Percentiles rank a stretch among this genome's conserved stretches.
phyloP scores from a whole-genome alignment of 2,113 vertebrate genomes.

The Python bivittatus region DNA sequence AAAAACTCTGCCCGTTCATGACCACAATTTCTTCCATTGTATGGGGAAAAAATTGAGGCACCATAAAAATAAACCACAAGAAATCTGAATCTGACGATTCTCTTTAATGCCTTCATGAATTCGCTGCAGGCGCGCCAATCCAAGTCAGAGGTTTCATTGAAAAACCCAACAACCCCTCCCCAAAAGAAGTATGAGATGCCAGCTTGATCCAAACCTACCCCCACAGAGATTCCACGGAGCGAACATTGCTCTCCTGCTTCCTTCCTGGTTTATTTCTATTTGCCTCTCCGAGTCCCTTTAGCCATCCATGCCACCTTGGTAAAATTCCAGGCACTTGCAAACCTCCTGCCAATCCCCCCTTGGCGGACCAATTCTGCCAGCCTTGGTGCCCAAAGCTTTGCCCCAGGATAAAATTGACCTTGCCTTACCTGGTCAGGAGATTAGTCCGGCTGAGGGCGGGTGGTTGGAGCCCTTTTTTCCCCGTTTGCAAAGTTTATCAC shows the following conservation, averaged over 20 bases:
- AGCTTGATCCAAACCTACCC: neutral
- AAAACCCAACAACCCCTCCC: neutral
- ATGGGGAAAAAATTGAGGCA: no score
- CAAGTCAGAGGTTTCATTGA: neutral
- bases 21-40: neutral
- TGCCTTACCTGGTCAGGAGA: constrained; percentile 18
- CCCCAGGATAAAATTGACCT: neutral
- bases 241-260: neutral
- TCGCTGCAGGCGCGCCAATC: neutral
- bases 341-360: neutral
- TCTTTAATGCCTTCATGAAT: neutral
- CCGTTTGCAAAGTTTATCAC: constrained; percentile 15
- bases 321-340: neutral
- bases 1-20: neutral
- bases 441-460: neutral
- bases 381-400: neutral
- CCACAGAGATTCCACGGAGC: neutral
- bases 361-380: neutral
- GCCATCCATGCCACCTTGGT: neutral
- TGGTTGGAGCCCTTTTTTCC: neutral
- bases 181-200: neutral
- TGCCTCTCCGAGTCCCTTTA: neutral
- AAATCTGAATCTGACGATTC: neutral
- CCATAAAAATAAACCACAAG: neutral
- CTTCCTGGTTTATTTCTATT: no score